phyloP scores from a whole-genome alignment of 2,888 invertebrate genomes.

The Calliopum simillimum region DNA sequence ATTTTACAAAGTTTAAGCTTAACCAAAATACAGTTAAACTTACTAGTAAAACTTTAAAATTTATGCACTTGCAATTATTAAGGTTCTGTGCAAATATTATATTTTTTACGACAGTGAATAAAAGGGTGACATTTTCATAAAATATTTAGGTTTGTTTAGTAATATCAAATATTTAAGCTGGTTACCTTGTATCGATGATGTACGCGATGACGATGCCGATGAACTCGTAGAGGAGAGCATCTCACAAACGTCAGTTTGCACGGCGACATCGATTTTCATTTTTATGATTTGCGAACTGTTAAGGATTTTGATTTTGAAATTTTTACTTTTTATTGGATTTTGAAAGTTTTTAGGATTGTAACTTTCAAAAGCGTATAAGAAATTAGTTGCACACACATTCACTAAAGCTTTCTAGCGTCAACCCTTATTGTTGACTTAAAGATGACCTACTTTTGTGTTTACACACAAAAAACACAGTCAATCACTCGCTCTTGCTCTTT shows the following conservation, averaged over 20 bases:
- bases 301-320: neutral
- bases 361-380: neutral
- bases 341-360: too few relatives aligned
- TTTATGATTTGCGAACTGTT: constrained; percentile 25
- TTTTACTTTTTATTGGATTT: too few relatives aligned
- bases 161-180: neutral
- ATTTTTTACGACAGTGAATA: neutral
- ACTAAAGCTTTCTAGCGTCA: neutral
- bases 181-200: constrained; percentile 60
- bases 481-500: neutral
- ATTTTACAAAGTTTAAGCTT: too few relatives aligned
- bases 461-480: neutral
- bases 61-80: too few relatives aligned
- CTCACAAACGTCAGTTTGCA: constrained; percentile 65
- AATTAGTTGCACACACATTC: neutral
- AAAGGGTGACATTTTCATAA: neutral
- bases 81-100: too few relatives aligned
- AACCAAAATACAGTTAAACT: too few relatives aligned
- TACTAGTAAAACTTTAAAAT: too few relatives aligned
- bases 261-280: constrained; percentile 61
- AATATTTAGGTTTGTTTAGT: neutral
- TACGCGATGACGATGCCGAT: constrained; percentile 54
- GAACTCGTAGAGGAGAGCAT: constrained; percentile 57
- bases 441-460: constrained; percentile 39
- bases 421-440: constrained; percentile 2